Conservation (phyloP, 2,797 vertebrate genomes). For the Taenioides sp. region DNA sequence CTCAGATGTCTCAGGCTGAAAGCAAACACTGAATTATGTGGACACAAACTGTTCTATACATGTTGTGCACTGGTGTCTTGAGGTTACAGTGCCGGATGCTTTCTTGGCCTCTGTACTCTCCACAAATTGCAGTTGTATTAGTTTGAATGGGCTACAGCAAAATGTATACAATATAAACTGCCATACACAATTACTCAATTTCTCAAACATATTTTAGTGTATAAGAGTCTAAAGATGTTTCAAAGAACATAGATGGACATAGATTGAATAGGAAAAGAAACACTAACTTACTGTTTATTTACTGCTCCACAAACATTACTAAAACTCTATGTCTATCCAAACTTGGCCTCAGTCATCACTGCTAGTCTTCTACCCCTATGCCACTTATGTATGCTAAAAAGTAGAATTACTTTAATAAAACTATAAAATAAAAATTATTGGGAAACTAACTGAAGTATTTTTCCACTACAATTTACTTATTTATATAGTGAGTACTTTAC, state of each 20-base stretch:
- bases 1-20: constrained; percentile 55
- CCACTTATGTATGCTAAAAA: too few species aligned
- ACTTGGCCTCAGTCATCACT: too few species aligned
- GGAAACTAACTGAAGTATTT: too few species aligned
- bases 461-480: not conserved
- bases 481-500: not conserved
- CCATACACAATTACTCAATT: constrained; percentile 1
- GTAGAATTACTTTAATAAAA: not conserved
- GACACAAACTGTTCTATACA: constrained; percentile 11
- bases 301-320: not conserved
- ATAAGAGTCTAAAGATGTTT: not conserved
- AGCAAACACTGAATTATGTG: constrained; percentile 26
- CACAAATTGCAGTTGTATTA: constrained; percentile 2
- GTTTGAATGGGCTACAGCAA: not conserved
- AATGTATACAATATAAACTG: not conserved
- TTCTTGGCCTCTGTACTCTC: not conserved
- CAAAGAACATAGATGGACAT: not conserved
- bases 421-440: not conserved
- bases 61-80: constrained; percentile 4
- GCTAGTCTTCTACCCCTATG: too few species aligned
- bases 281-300: not conserved
- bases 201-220: not conserved
- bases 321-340: too few species aligned
- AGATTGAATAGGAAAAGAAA: not conserved
- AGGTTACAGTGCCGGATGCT: not conserved